Evolutionary conservation across 2,797 vertebrate species (phyloP).

Genomic region (Enteromius mattozi): DNA sequence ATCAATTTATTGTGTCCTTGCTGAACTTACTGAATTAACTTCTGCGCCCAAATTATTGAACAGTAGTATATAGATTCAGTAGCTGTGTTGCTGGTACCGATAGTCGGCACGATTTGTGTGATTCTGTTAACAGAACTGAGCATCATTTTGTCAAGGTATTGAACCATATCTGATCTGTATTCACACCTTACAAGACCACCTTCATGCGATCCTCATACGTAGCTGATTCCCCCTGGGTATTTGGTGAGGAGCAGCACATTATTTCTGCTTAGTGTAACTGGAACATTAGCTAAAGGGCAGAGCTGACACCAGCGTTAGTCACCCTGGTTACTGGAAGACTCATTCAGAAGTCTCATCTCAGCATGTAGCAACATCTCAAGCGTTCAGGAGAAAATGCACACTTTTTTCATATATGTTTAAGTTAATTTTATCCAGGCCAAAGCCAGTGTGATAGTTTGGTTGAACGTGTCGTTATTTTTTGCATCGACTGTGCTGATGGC

Average conservation of each 20-base stretch:
- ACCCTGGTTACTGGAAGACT: conserved; percentile 59
- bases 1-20: neutral
- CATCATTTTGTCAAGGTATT: neutral
- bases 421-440: conserved; percentile 3
- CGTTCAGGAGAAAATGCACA: neutral
- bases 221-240: neutral
- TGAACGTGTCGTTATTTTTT: neutral
- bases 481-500: neutral
- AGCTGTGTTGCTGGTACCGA: neutral
- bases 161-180: neutral
- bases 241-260: conserved; percentile 39
- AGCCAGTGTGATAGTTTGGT: conserved; percentile 1
- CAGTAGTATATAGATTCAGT: neutral
- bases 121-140: neutral
- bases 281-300: conserved; percentile 51
- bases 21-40: neutral
- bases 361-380: conserved; percentile 3
- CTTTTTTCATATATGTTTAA: neutral
- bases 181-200: neutral
- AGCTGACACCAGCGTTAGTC: conserved; percentile 55
- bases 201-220: neutral
- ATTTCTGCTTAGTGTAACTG: conserved; percentile 54
- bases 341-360: conserved; percentile 56
- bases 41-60: neutral
- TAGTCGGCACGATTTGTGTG: neutral